A percentile compares a stretch with the other conserved stretches of the same genome.
These are phyloP conservation scores for Parauchenoglanis punctatus DNA, from an alignment of 2,797 vertebrate genomes.

Conservation along the genomic window DNA sequence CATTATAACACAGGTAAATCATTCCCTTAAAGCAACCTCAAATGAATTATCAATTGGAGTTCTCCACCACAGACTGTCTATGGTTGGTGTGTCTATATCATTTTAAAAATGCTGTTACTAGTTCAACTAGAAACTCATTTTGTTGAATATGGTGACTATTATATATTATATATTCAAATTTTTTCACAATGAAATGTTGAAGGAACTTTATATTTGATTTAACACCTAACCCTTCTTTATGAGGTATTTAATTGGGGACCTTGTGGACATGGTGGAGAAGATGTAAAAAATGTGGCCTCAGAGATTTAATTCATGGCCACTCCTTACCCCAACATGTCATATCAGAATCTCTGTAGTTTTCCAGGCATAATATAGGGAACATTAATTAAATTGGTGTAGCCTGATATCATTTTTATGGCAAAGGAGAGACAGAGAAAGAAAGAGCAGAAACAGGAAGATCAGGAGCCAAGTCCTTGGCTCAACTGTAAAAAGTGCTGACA, in stretches of 20 bases:
- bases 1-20: background rate
- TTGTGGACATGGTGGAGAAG: background rate
- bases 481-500: slow-evolving; percentile 78
- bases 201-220: background rate
- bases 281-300: background rate
- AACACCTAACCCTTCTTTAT: background rate
- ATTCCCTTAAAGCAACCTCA: background rate
- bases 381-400: slow-evolving; percentile 30
- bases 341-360: background rate
- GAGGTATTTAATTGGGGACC: background rate
- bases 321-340: background rate
- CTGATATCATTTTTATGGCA: slow-evolving; percentile 38
- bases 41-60: background rate
- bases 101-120: background rate
- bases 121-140: background rate
- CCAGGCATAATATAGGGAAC: background rate
- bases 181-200: background rate
- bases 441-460: slow-evolving; percentile 34
- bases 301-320: background rate
- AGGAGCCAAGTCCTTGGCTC: slow-evolving; percentile 77
- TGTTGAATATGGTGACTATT: background rate
- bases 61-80: background rate
- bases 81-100: background rate
- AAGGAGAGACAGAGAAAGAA: slow-evolving; percentile 62
- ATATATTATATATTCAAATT: background rate